Base-by-base conservation (phyloP, 2,113 vertebrate genomes). In the Semnornis frantzii region DNA sequence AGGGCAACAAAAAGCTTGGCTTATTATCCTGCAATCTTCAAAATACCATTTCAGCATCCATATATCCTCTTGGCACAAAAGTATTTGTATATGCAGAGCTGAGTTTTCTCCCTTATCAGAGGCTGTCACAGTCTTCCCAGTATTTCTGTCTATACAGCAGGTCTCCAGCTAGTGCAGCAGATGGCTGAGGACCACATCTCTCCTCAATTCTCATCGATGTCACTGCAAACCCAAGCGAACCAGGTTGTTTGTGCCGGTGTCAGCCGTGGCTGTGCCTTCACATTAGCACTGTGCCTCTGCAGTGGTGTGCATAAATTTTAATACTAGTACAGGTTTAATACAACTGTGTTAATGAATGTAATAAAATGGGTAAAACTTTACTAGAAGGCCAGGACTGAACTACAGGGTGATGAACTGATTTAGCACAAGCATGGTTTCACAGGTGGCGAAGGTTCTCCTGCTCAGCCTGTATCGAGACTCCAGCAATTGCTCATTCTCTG, bases 371-470 rank as follows among this genome's bases (percentile, higher is more conserved):
- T 63, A 54, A 81, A 59, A 34, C 15, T 60, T 68, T 30, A 23
- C 39, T 37, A 25, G 52, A 57, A 66, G 48, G 8, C 23, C 3
- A 46, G 14, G 28, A 25, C 1, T 73, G 65, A 72, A 58, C 19
- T 24, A 4, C 24, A 33, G 24, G 1, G 4, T 10, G 17, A 11
- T 5, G 23, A 73, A 60, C 0, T 4, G 57, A 5, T 3, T 11
- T 5, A 37, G 55, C 20, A 66, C 16, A 20, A 39, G 59, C 11
- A 4, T 3, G 37, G 57, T 27, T 57, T 37, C 37, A 17, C 16
- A 6, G 6, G 16, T 34, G 17, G 21, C 2, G 10, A 42, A 33
- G 48, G 60, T 68, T 85, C 48, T 58, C 27, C 69, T 13, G 4
- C 12, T 44, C 16, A 5, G 30, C 8, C 37, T 20, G 5, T 30